A percentile compares a stretch with the other conserved stretches of the same genome.
Conservation (phyloP, 2,888 invertebrate genomes). For the Drosophila rubida region DNA sequence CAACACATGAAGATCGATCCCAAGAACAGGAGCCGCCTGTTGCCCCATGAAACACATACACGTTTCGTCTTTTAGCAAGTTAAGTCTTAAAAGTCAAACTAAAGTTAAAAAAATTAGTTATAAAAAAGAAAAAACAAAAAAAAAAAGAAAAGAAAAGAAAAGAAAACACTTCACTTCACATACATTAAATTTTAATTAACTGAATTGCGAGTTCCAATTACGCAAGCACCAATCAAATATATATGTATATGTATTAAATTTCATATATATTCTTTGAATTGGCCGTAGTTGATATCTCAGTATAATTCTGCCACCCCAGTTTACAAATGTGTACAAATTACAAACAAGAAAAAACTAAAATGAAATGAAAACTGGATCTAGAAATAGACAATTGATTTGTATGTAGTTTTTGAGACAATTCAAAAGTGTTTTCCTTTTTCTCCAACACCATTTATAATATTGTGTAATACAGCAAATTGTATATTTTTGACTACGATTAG, state of each 20-base stretch:
- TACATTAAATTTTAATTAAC: slow-evolving; percentile 19
- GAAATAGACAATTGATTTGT: slow-evolving; percentile 37
- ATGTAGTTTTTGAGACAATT: slow-evolving; percentile 48
- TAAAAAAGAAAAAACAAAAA: slow-evolving; percentile 34
- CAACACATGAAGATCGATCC: slow-evolving; percentile 10
- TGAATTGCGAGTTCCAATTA: slow-evolving; percentile 34
- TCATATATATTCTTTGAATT: slow-evolving; percentile 49
- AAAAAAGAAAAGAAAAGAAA: not conserved
- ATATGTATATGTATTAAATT: slow-evolving; percentile 26
- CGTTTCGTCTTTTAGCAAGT: slow-evolving; percentile 51
- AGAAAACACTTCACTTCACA: slow-evolving; percentile 28
- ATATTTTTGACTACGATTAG: slow-evolving; percentile 72
- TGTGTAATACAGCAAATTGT: slow-evolving; percentile 53
- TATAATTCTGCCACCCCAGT: slow-evolving; percentile 59
- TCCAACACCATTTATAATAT: slow-evolving; percentile 12
- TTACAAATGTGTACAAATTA: slow-evolving; percentile 62
- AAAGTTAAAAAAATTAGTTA: slow-evolving; percentile 68
- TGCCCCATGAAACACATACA: slow-evolving; percentile 11
- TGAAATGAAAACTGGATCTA: slow-evolving; percentile 48
- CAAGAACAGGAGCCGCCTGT: slow-evolving; percentile 20
- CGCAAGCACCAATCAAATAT: slow-evolving; percentile 27
- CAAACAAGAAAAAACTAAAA: slow-evolving; percentile 11
- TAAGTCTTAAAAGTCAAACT: slow-evolving; percentile 78
- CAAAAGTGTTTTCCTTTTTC: slow-evolving; percentile 31
- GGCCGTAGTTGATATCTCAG: slow-evolving; percentile 38